A percentile compares a stretch with the other conserved stretches of the same genome.
These are phyloP conservation scores for Cryptus armator DNA, from an alignment of 2,888 invertebrate genomes.

Conservation along the genomic window DNA sequence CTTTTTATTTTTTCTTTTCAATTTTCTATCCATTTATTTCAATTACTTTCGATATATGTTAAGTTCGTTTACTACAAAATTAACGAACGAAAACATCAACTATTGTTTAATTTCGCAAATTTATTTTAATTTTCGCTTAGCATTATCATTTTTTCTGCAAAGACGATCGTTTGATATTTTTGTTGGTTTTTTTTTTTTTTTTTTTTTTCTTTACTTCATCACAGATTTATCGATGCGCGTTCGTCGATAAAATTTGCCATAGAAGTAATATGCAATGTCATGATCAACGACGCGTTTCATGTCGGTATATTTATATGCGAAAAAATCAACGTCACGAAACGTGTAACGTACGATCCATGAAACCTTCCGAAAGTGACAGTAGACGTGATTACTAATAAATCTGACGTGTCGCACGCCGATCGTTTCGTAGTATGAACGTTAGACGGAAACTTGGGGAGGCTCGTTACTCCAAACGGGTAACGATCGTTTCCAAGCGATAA, in stretches of 20 bases:
- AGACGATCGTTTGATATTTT: not conserved
- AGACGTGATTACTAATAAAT: conserved; percentile 74
- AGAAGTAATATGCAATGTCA: not conserved
- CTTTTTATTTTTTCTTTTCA: conserved; percentile 50
- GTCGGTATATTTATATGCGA: not conserved
- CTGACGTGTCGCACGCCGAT: conserved; percentile 62
- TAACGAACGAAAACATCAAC: too few relatives aligned
- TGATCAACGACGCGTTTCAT: conserved; percentile 15
- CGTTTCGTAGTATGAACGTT: conserved; percentile 53
- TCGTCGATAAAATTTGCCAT: conserved; percentile 10
- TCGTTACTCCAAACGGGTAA: conserved; percentile 61
- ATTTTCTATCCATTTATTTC: not conserved
- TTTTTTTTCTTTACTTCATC: conserved; percentile 8
- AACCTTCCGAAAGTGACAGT: conserved; percentile 71
- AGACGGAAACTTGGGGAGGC: conserved; percentile 19
- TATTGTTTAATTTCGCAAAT: too few relatives aligned
- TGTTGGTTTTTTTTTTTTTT: too few relatives aligned
- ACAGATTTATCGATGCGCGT: conserved; percentile 5
- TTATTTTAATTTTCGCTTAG: too few relatives aligned
- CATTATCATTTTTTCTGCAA: not conserved
- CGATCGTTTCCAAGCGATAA: conserved; percentile 71
- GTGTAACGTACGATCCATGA: conserved; percentile 71
- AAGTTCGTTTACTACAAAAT: too few relatives aligned
- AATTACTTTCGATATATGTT: too few relatives aligned
- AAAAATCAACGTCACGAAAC: conserved; percentile 68